Conservation (phyloP, 2,797 vertebrate genomes). For the Natrix natrix region DNA sequence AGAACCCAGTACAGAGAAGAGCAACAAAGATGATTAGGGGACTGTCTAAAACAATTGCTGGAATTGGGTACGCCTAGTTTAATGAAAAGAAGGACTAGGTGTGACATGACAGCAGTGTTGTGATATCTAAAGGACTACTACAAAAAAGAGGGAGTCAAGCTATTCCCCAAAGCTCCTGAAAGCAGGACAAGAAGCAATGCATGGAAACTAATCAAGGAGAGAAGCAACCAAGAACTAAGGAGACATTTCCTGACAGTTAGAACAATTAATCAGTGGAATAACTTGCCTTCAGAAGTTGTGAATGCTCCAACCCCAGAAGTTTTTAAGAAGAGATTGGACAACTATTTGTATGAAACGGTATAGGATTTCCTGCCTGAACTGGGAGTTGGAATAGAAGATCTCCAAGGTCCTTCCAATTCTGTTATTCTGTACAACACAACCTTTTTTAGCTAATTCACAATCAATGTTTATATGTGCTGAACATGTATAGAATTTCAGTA, state of each 20-base stretch:
- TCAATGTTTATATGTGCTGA: neutral
- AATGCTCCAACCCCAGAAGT: neutral
- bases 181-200: neutral
- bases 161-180: neutral
- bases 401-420: neutral
- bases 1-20: neutral
- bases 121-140: neutral
- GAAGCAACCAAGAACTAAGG: neutral
- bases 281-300: neutral
- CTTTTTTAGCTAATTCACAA: neutral
- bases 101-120: neutral
- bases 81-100: neutral
- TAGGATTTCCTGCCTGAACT: neutral
- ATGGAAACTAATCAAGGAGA: neutral
- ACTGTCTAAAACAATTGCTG: neutral
- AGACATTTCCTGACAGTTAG: neutral
- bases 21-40: neutral
- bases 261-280: neutral
- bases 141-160: neutral
- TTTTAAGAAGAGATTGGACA: neutral
- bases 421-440: neutral
- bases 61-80: neutral
- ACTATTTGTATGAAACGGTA: neutral
- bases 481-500: neutral
- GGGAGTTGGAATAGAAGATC: neutral